Evolutionary conservation across 2,888 invertebrate genomes (phyloP), one percentile per base, ranked within the genome.

Genomic region (Syrista parreyssii): DNA sequence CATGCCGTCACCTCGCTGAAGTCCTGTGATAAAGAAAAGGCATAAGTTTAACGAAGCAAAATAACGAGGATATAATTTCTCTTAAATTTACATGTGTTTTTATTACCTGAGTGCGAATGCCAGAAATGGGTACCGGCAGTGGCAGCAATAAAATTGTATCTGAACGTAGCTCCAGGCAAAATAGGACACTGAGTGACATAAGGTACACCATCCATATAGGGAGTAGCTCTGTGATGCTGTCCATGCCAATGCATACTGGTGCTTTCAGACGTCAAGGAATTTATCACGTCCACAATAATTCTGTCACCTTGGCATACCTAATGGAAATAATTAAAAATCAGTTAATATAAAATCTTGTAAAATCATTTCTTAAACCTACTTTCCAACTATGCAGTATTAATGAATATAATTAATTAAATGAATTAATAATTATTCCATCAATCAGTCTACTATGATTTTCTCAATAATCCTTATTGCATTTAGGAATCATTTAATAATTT

Each of bases 161-260:
- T 94, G 89, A 96, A 97, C 0, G 94, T 95, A 2, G 94, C 93
- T 80, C 95, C 95, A 0, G 97, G 96, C 9, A 93, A 92, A 76
- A 97, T 96, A 0, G 97, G 97, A 83, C 97, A 97, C 91, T 97
- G 97, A 0, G 97, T 96, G 12, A 97, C 94, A 81, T 95, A 95
- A 0, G 97, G 97, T 0, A 97, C 97, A 0, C 97, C 97, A 83
- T 98, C 97, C 97, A 97, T 97, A 88, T 96, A 97, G 0, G 97
- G 97, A 0, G 95, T 95, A 0, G 94, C 94, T 76, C 92, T 92
- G 91, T 97, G 96, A 88, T 97, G 97, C 87, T 96, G 94, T 0
- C 98, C 98, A 88, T 98, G 98, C 98, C 98, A 98, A 88, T 98
- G 98, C 32, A 98, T 95, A 0, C 96, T 95, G 0, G 97, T 97